Evolutionary conservation across 2,797 vertebrate species (phyloP).

Genomic region (Semaprochilodus insignis): DNA sequence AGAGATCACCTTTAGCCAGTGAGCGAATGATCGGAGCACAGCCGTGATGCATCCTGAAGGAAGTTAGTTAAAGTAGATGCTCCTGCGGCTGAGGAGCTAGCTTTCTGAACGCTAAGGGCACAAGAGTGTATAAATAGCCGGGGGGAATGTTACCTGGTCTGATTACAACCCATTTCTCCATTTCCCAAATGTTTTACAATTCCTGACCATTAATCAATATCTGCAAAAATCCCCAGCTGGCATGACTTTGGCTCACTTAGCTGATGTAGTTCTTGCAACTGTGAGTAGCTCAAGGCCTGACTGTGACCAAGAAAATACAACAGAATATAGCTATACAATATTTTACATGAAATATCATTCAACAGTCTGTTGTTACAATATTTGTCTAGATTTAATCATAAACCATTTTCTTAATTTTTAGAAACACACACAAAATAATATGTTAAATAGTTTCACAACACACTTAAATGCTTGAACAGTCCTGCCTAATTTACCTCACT

Average conservation of each 20-base stretch:
- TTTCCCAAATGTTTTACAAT: conserved; percentile 80
- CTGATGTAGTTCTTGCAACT: conserved; percentile 49
- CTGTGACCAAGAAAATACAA: conserved; percentile 32
- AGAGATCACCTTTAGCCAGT: conserved; percentile 53
- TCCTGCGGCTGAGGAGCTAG: conserved; percentile 48
- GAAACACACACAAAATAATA: background rate
- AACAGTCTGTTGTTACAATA: background rate
- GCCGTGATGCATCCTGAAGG: conserved; percentile 28
- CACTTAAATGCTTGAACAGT: conserved; percentile 4
- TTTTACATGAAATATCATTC: conserved; percentile 24
- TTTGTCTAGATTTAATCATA: background rate
- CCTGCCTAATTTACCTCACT: background rate
- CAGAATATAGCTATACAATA: conserved; percentile 21
- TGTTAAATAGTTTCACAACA: background rate
- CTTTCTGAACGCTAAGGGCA: conserved; percentile 75
- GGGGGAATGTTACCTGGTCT: conserved; percentile 74
- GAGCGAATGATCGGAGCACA: conserved; percentile 39
- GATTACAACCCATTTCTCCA: conserved; percentile 76
- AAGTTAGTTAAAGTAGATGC: conserved; percentile 39
- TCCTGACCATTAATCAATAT: conserved; percentile 84
- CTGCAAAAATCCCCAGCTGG: conserved; percentile 67
- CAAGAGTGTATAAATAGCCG: conserved; percentile 78
- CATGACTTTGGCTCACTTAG: conserved; percentile 50
- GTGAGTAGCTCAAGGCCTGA: conserved; percentile 53
- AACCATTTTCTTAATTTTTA: background rate